Evolutionary conservation across 2,888 invertebrate genomes (phyloP).

Genomic region (Zhuqinia jingwanae): DNA sequence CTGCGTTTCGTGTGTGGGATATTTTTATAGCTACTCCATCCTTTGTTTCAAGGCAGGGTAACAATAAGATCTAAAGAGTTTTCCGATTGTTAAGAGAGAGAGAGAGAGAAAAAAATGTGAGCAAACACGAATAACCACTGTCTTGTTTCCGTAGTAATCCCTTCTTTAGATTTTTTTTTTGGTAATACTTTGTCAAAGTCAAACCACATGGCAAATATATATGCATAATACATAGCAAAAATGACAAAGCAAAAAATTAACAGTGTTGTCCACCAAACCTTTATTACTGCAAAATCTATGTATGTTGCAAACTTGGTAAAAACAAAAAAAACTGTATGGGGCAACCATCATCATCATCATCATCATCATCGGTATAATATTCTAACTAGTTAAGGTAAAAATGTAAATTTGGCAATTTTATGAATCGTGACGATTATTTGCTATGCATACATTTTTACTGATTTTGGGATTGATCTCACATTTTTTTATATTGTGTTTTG

Average conservation of each 20-base stretch:
- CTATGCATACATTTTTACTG: background rate
- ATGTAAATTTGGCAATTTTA: conserved; percentile 20
- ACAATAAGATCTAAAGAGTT: too few relatives aligned
- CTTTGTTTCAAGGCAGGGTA: conserved; percentile 45
- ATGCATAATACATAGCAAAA: too few relatives aligned
- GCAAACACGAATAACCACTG: background rate
- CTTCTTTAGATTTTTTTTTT: background rate
- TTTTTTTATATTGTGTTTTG: background rate
- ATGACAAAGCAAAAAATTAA: conserved; percentile 24
- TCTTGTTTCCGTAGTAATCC: background rate
- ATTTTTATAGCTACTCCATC: background rate
- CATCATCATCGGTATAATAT: too few relatives aligned
- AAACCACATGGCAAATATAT: too few relatives aligned
- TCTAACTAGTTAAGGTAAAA: too few relatives aligned
- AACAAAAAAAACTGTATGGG: too few relatives aligned
- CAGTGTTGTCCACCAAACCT: too few relatives aligned
- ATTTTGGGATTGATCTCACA: background rate
- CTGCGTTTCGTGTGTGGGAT: background rate
- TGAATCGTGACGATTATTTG: conserved; percentile 3
- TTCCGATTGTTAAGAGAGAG: background rate
- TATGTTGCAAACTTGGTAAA: too few relatives aligned
- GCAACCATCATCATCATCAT: too few relatives aligned
- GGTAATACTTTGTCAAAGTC: conserved; percentile 6
- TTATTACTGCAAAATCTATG: too few relatives aligned
- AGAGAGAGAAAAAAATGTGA: background rate